phyloP scores from a whole-genome alignment of 1,140 invertebrate genomes.

The Akabosia matsudoensis region DNA sequence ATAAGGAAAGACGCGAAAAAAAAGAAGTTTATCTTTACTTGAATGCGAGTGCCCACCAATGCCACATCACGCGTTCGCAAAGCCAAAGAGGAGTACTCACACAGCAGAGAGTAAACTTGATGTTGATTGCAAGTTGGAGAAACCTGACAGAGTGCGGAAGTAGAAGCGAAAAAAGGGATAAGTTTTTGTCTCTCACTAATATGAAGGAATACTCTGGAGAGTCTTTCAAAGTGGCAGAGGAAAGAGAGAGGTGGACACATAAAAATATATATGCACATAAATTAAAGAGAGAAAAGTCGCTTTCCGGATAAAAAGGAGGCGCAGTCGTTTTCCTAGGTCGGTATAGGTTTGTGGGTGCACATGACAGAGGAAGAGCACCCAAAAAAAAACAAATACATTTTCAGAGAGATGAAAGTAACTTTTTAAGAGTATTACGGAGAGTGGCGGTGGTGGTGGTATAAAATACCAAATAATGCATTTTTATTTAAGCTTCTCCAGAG shows the following conservation, averaged over 20 bases:
- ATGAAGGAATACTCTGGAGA: conserved; percentile 14
- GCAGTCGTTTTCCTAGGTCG: background rate
- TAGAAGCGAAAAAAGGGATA: background rate
- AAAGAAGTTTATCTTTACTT: background rate
- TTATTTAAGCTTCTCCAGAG: conserved; percentile 19
- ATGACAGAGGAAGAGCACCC: background rate
- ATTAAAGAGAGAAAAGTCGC: conserved; percentile 21
- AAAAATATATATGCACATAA: conserved; percentile 24
- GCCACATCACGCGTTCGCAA: too few relatives aligned
- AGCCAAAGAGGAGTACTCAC: too few relatives aligned
- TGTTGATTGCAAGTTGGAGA: background rate
- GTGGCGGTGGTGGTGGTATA: background rate
- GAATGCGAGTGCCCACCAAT: too few relatives aligned
- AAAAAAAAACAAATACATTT: too few relatives aligned
- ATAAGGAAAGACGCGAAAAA: background rate
- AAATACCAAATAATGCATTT: too few relatives aligned
- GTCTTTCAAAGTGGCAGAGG: background rate
- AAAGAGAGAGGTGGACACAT: conserved; percentile 20
- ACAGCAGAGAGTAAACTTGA: too few relatives aligned
- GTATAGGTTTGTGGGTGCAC: background rate
- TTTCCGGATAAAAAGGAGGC: background rate
- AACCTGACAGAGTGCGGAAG: background rate
- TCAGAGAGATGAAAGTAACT: too few relatives aligned
- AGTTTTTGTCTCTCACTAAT: background rate
- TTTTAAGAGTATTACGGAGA: too few relatives aligned